A percentile compares a stretch with the other conserved stretches of the same genome.
phyloP scores from a whole-genome alignment of 2,888 invertebrate species.

The Acrobasis suavella region DNA sequence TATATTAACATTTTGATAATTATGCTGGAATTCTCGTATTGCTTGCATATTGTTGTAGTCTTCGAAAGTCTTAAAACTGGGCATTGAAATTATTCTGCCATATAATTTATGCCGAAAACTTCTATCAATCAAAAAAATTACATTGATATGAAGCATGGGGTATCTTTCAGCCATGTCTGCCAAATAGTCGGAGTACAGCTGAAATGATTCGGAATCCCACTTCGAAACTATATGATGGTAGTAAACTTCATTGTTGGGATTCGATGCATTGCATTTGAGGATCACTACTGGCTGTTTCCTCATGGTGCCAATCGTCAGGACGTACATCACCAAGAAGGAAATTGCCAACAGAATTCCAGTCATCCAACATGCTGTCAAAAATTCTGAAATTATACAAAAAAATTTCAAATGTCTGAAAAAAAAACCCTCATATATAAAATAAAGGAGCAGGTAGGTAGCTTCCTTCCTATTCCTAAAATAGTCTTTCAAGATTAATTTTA shows the following conservation, averaged over 20 bases:
- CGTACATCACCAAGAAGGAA: conserved; percentile 63
- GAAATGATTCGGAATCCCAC: conserved; percentile 47
- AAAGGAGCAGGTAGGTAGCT: neutral
- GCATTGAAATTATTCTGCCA: conserved; percentile 47
- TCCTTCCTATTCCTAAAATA: too few species aligned
- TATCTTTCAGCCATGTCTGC: conserved; percentile 57
- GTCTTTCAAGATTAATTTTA: too few species aligned
- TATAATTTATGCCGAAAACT: conserved; percentile 48
- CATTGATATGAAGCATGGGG: conserved; percentile 54
- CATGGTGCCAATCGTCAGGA: conserved; percentile 57
- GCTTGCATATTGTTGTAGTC: conserved; percentile 40
- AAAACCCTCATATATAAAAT: neutral
- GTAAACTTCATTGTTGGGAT: conserved; percentile 57
- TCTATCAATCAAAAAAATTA: conserved; percentile 62
- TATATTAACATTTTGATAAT: conserved; percentile 68
- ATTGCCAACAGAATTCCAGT: conserved; percentile 62
- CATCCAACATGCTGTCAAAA: conserved; percentile 71
- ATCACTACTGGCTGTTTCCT: conserved; percentile 53
- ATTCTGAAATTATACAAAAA: conserved; percentile 57
- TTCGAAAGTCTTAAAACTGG: conserved; percentile 40
- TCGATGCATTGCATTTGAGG: conserved; percentile 51
- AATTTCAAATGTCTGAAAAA: neutral
- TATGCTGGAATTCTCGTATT: conserved; percentile 51
- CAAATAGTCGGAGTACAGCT: conserved; percentile 55
- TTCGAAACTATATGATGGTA: conserved; percentile 58